Base-by-base conservation (phyloP, 1,140 invertebrate species). In the Heliconius nattereri region DNA sequence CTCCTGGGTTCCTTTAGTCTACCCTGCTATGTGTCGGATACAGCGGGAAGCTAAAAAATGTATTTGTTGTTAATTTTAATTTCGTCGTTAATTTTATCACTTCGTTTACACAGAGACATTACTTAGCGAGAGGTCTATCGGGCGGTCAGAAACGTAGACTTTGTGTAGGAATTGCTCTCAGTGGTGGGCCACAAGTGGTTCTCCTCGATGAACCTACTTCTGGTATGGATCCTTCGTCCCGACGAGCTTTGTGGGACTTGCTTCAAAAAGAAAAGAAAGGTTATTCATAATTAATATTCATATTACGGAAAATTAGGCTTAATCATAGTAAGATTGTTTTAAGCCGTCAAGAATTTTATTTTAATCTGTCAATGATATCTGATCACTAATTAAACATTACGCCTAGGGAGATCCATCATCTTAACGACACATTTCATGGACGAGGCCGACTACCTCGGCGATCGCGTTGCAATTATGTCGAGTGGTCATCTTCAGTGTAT, bases 391-490 rank as follows among this genome's bases (percentile, higher is more conserved):
- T 23, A 57, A 23, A 57, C n/a, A 16, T 80, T 77, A 16, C 76
- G 71, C 73, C 75, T 54, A 94, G 92, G 89, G 71, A 95, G 97
- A 73, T 98, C 98, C 1, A 98, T 99, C 85, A 94, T 99, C 11
- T 96, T 99, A 6, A 99, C 98, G 2, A 99, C 99, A 0, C 99
- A 99, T 94, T 99, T 98, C 91, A 99, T 99, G 98, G 99, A 99
- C 92, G 99, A 99, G 94, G 99, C 99, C 8, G 99, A 99, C 94
- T 96, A 97, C 66, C 95, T 99, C 1, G 98, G 98, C 1, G 98
- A 99, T 92, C 95, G 98, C 85, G 98, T 99, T 73, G 98, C 98
- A 7, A 99, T 99, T 75, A 97, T 99, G 96, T 96, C 98, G 71
- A 95, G 96, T 78, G 98, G 98, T 16, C 94, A 95, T 76, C 91